Evolutionary conservation across 2,888 invertebrate genomes (phyloP).

Genomic region (Aspidapion aeneum): DNA sequence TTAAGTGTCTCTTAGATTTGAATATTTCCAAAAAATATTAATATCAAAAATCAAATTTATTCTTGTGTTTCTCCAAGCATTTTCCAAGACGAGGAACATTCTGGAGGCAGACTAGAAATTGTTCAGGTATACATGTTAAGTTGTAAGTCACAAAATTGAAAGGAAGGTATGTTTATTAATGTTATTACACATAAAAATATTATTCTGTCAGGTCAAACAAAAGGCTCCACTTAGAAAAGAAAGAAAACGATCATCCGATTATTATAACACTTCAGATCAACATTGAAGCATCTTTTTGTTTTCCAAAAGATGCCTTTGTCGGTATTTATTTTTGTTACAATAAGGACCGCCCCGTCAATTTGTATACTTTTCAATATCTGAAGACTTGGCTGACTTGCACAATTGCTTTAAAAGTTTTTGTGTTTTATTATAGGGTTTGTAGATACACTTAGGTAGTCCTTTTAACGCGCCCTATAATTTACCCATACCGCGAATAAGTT

Average conservation of each 20-base stretch:
- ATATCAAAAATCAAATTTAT: too few relatives aligned
- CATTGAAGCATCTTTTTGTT: too few relatives aligned
- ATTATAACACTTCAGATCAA: neutral
- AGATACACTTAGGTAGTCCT: neutral
- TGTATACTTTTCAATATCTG: constrained; percentile 22
- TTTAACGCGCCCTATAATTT: neutral
- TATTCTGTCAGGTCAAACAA: neutral
- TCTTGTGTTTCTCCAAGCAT: too few relatives aligned
- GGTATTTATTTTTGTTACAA: constrained; percentile 20
- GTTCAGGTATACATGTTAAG: too few relatives aligned
- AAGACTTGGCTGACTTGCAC: neutral
- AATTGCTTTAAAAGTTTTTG: neutral
- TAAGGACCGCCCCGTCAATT: constrained; percentile 15
- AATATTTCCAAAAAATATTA: too few relatives aligned
- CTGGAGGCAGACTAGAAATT: too few relatives aligned
- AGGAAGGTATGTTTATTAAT: neutral
- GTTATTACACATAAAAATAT: neutral
- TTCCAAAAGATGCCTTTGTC: constrained; percentile 22
- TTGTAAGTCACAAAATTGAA: too few relatives aligned
- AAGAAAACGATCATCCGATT: neutral
- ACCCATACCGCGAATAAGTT: neutral
- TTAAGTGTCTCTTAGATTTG: too few relatives aligned
- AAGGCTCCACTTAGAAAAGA: neutral
- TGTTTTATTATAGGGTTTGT: neutral
- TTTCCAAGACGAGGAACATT: too few relatives aligned